A percentile compares a stretch with the other conserved stretches of the same genome.
Conservation (phyloP, 2,888 invertebrate genomes). For the Mesorhabditis spiculigera region DNA sequence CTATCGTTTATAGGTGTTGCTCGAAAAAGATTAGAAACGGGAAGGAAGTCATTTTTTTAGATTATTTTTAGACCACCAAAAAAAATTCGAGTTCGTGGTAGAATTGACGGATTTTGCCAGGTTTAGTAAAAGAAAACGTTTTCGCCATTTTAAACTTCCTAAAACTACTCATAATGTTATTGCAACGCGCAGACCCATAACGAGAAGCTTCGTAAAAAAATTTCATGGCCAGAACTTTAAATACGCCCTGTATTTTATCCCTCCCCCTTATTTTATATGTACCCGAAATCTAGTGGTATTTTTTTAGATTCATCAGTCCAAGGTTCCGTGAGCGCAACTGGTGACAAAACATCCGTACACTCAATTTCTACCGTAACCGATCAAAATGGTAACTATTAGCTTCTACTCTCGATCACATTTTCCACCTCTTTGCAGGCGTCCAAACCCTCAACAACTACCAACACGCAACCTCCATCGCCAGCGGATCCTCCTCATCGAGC, state of each 20-base stretch:
- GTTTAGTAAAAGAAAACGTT: too few species aligned
- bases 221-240: too few species aligned
- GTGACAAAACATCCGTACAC: slow-evolving; percentile 30
- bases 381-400: slow-evolving; percentile 19
- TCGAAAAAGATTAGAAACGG: too few species aligned
- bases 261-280: background rate
- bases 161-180: too few species aligned
- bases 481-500: slow-evolving; percentile 30
- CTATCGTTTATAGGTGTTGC: too few species aligned
- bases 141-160: too few species aligned
- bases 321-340: slow-evolving; percentile 27
- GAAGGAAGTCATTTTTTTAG: too few species aligned
- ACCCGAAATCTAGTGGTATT: background rate
- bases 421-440: slow-evolving; percentile 18
- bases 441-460: slow-evolving; percentile 35
- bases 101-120: background rate
- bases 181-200: too few species aligned
- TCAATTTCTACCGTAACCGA: slow-evolving; percentile 31
- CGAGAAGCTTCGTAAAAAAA: too few species aligned
- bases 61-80: too few species aligned
- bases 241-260: background rate
- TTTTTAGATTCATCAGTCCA: slow-evolving; percentile 24
- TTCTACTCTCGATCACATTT: background rate
- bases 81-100: background rate
- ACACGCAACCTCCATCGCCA: slow-evolving; percentile 22